Conservation (phyloP, 2,113 vertebrate species). For the Alligator mississippiensis region DNA sequence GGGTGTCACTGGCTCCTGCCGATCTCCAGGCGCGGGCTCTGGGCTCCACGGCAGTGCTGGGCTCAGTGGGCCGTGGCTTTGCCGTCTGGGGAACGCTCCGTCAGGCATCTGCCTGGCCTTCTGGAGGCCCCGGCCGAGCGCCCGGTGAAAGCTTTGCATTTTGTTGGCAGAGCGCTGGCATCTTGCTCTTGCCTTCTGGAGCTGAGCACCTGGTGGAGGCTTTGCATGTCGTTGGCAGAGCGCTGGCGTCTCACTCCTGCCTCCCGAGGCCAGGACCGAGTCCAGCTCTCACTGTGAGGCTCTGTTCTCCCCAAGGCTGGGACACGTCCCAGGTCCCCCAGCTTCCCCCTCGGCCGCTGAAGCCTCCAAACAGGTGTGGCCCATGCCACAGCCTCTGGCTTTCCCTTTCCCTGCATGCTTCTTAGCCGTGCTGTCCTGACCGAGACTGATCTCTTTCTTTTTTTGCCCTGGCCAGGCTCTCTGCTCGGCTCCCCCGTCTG, state of each 20-base stretch:
- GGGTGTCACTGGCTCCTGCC: neutral
- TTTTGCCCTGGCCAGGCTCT: fast-evolving
- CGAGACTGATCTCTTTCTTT: neutral
- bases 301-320: slow-evolving; percentile 46
- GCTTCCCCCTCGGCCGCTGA: neutral
- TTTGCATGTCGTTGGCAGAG: neutral
- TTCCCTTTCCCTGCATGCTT: neutral
- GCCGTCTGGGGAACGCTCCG: neutral
- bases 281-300: slow-evolving; percentile 47
- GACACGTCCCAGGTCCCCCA: slow-evolving; percentile 29
- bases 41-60: too few species aligned
- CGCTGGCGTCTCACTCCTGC: slow-evolving; percentile 43
- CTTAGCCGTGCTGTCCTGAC: fast-evolving
- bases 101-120: neutral
- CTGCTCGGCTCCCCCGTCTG: neutral
- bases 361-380: slow-evolving; percentile 43
- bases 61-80: neutral
- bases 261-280: neutral
- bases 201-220: neutral
- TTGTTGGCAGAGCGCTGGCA: slow-evolving; percentile 13
- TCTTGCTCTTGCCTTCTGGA: slow-evolving; percentile 9
- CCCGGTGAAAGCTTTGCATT: neutral
- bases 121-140: neutral
- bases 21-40: too few species aligned
- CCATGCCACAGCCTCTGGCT: fast-evolving